Evolutionary conservation across 2,113 vertebrate species (phyloP).

Genomic region (Helogale parvula): DNA sequence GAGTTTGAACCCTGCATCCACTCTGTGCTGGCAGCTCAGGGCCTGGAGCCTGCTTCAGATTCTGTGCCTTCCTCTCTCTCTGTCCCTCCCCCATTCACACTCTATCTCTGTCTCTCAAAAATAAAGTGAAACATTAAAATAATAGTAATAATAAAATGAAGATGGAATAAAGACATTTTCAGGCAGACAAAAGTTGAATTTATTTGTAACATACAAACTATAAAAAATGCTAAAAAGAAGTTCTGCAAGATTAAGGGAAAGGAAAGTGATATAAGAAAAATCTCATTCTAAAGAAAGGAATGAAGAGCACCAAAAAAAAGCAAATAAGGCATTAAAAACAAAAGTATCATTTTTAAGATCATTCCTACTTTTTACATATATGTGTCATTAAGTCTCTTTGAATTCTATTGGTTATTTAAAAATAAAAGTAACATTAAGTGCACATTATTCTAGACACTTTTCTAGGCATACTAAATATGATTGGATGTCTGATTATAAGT

Average conservation of each 20-base stretch:
- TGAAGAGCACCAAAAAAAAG: not conserved
- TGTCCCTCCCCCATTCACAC: too few relatives aligned
- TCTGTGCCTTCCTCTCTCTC: too few relatives aligned
- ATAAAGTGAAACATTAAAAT: too few relatives aligned
- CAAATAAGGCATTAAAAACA: not conserved
- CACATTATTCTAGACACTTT: not conserved
- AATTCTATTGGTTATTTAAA: conserved; percentile 6
- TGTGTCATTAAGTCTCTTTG: not conserved
- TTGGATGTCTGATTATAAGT: not conserved
- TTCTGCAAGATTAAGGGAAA: not conserved
- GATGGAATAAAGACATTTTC: not conserved
- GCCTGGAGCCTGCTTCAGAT: too few relatives aligned
- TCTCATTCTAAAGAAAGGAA: not conserved
- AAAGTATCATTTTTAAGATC: not conserved
- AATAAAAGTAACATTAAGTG: not conserved
- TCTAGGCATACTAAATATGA: not conserved
- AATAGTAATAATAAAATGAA: not conserved
- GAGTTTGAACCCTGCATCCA: too few relatives aligned
- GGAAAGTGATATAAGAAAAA: not conserved
- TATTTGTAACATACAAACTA: not conserved
- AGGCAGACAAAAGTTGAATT: not conserved
- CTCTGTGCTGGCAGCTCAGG: too few relatives aligned
- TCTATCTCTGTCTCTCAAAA: too few relatives aligned
- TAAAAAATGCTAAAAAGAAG: not conserved
- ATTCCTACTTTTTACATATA: not conserved